A percentile compares a stretch with the other conserved stretches of the same genome.
These are phyloP conservation scores for Papilio xuthus DNA, from an alignment of 1,140 invertebrate genomes.

Conservation along the genomic window DNA sequence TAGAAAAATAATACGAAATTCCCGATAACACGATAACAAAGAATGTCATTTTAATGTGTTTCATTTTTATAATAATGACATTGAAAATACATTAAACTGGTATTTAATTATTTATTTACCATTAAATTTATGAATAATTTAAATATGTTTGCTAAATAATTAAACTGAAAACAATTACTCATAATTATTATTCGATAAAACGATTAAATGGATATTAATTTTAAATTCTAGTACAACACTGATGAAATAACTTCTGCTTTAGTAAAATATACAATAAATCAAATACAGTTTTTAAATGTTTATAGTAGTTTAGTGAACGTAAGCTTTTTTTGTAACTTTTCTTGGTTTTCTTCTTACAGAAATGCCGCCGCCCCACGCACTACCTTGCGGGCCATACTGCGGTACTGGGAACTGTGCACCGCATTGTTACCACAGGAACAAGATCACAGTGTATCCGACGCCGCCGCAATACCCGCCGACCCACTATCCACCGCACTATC, in stretches of 20 bases:
- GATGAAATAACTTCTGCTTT: neutral
- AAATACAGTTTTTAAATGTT: too few species aligned
- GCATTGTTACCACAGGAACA: constrained; percentile 23
- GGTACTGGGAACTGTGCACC: constrained; percentile 14
- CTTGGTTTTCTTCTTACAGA: neutral
- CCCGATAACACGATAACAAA: neutral
- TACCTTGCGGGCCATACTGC: constrained; percentile 4
- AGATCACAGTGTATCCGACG: constrained; percentile 10
- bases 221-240: neutral
- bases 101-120: neutral
- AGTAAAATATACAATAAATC: neutral
- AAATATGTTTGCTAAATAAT: neutral
- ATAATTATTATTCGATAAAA: neutral
- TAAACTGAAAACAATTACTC: neutral
- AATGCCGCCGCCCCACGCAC: neutral
- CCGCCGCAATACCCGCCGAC: constrained; percentile 11
- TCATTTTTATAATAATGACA: neutral
- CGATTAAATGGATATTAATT: neutral
- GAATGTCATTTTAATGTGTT: neutral
- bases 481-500: constrained; percentile 48
- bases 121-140: neutral
- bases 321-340: neutral
- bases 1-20: neutral
- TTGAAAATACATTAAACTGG: neutral
- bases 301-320: too few species aligned